Conservation (phyloP, 2,888 invertebrate species). For the Tetragonula carbonaria region DNA sequence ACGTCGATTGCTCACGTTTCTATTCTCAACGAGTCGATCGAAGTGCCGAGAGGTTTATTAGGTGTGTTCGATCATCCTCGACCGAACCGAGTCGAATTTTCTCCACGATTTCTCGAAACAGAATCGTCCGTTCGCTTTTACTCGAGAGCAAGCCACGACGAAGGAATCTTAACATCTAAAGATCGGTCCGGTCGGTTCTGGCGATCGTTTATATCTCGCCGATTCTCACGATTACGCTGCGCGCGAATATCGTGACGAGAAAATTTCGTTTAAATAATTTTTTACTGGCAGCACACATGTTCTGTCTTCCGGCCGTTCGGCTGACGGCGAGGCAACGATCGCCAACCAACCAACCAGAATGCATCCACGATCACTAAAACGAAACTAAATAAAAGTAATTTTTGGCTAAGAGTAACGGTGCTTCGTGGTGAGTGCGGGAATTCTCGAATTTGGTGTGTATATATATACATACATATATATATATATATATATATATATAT, state of each 20-base stretch:
- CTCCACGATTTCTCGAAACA: background rate
- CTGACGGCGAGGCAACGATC: conserved; percentile 6
- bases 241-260: background rate
- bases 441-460: conserved; percentile 52
- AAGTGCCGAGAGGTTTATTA: no score
- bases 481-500: no score
- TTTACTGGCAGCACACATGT: background rate
- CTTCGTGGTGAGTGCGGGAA: conserved; percentile 66
- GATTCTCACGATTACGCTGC: background rate
- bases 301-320: background rate
- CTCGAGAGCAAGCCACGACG: conserved; percentile 45
- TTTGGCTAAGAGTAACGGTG: conserved; percentile 83
- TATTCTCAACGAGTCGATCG: background rate
- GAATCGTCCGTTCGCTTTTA: background rate
- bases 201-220: conserved; percentile 11
- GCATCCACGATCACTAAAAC: conserved; percentile 62
- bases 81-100: background rate
- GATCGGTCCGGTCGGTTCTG: conserved; percentile 47
- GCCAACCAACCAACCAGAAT: conserved; percentile 37
- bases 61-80: background rate
- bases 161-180: conserved; percentile 65
- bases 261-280: conserved; percentile 5
- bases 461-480: no score
- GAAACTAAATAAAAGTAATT: conserved; percentile 83
- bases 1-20: background rate